A percentile compares a stretch with the other conserved stretches of the same genome.
phyloP scores from a whole-genome alignment of 2,888 invertebrate genomes.

The Ectobius pallidus region DNA sequence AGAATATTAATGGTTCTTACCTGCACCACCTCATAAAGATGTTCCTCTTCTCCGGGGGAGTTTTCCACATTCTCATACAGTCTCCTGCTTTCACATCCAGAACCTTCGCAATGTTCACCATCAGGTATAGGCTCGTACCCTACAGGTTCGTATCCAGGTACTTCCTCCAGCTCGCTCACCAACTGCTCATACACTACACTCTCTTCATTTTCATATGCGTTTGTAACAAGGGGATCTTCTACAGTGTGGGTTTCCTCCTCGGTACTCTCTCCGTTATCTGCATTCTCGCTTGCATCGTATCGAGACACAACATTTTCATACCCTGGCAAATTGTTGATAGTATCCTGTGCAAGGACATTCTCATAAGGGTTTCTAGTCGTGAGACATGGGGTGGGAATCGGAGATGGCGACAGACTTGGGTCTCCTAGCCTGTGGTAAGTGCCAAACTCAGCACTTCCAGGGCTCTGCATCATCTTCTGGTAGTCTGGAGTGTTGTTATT shows the following conservation, averaged over 20 bases:
- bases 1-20: too few relatives aligned
- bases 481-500: slow-evolving; percentile 39
- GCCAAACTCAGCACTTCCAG: slow-evolving; percentile 8
- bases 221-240: slow-evolving; percentile 34
- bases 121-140: slow-evolving; percentile 19
- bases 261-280: too few relatives aligned
- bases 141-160: too few relatives aligned
- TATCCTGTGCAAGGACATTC: slow-evolving; percentile 14
- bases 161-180: too few relatives aligned
- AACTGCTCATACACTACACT: slow-evolving; percentile 11
- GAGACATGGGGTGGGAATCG: slow-evolving; percentile 23
- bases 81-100: neutral
- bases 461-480: slow-evolving; percentile 25
- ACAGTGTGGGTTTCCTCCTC: too few relatives aligned
- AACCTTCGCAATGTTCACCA: neutral
- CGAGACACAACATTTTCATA: slow-evolving; percentile 15
- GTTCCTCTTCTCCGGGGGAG: slow-evolving; percentile 48
- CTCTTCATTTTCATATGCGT: slow-evolving; percentile 38
- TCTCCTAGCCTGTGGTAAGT: slow-evolving; percentile 28
- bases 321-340: neutral
- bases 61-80: slow-evolving; percentile 22
- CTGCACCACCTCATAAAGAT: slow-evolving; percentile 65
- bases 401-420: slow-evolving; percentile 19
- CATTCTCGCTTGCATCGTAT: too few relatives aligned
- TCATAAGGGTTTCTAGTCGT: slow-evolving; percentile 22